Evolutionary conservation across 2,888 invertebrate genomes (phyloP), one percentile per base, ranked within the genome.

Genomic region (Camponotus fellah): DNA sequence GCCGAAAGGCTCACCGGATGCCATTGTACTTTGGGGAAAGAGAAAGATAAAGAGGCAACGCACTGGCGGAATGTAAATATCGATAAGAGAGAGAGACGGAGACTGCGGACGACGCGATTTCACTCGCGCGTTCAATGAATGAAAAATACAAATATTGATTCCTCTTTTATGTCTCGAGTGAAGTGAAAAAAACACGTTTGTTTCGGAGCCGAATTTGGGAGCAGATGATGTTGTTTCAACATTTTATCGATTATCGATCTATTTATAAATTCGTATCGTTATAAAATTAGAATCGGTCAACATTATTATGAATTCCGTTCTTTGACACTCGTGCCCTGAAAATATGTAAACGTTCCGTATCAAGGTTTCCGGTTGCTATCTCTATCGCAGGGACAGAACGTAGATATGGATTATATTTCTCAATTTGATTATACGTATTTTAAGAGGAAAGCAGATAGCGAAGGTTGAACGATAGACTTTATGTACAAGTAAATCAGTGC

Each of bases 61-160:
- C 71, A 34, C 60, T 32, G 56, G 69, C n/a, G n/a, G 77, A 77
- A n/a, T 58, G 79, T 21, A 58, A 79, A 60, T 71, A 79, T 60
- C 79, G 79, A 80, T 80, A 80, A 62, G 40, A 72, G 32, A n/a
- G 71, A 62, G 40, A 72, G 32, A n/a, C 56, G 77, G 56, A 77
- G 68, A 77, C 56, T n/a, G 58, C 56, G 69, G 37, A 62, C 60
- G 21, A n/a, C 12, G 72, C 60, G 14, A 37, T 49, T 80, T 72
- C 34, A 69, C 60, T 71, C 60, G 71, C 56, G 5, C 26, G 21
- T 37, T 49, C 34, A 9, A 12, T 62, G 12, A 37, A 79, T 21
- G 21, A 56, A 43, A 80, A 80, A 72, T 77, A 76, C 49, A 40
- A 58, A 60, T 60, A 34, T 40, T 43, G 43, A 58, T 60, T 3